Evolutionary conservation across 1,140 invertebrate genomes (phyloP).

Genomic region (Rhopalosiphum padi): DNA sequence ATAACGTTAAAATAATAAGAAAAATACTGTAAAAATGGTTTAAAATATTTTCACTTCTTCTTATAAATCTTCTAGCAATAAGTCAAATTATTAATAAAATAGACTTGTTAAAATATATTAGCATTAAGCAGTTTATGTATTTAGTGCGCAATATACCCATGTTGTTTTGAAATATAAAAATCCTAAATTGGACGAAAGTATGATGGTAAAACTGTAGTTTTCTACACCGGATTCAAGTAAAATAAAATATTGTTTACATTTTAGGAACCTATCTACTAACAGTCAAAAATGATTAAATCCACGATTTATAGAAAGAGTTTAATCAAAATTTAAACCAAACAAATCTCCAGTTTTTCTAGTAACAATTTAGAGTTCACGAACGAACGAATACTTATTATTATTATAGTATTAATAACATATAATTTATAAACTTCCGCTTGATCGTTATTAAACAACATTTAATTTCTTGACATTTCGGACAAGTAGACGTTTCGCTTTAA

Average conservation of each 20-base stretch:
- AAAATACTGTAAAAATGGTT: no score
- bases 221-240: neutral
- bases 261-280: no score
- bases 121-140: no score
- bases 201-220: neutral
- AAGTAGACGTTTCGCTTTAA: neutral
- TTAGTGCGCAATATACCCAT: no score
- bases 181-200: no score
- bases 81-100: no score
- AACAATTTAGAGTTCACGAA: neutral
- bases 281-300: neutral
- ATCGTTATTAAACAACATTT: neutral
- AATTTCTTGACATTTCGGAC: neutral
- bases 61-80: no score
- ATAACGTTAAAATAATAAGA: no score
- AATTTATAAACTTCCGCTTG: neutral
- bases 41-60: no score
- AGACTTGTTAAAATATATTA: no score
- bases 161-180: no score
- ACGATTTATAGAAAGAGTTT: neutral
- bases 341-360: neutral
- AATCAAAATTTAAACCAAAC: neutral
- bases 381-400: neutral
- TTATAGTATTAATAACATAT: neutral
- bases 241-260: neutral